Evolutionary conservation across 2,888 invertebrate genomes (phyloP), one percentile per base, ranked within the genome.

Genomic region (Trachelus troglodyta): DNA sequence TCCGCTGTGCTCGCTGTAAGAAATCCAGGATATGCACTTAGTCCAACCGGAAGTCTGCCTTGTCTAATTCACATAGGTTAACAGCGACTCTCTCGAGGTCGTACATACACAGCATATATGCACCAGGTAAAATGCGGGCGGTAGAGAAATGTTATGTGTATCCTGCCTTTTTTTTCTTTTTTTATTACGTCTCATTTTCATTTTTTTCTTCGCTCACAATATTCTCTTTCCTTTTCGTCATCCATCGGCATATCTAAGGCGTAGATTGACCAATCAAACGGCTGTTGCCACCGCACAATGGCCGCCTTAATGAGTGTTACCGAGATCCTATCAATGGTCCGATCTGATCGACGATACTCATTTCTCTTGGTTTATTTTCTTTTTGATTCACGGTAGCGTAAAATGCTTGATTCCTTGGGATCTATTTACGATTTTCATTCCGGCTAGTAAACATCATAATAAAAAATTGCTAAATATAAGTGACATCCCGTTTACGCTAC

Each of bases 201-300:
- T 78, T 71, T 69, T 75, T 30, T 34, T 75, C 12, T 74, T 37
- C 31, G 1, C 6, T 6, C 69, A 31, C 34, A 4, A 31, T 73
- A 33, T 23, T 71, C 34, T 56, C 30, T 69, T 77, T 71, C 71
- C 71, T 71, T 71, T 71, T 71, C 33, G 71, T 71, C 71, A 30
- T 56, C 40, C 31, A 56, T 30, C 30, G 33, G 15, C 68, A 33
- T 33, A 56, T n/a, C 68, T 12, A n/a, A 40, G 83, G 81, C 84
- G 85, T 81, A 86, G 89, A 89, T 90, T 90, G 86, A 89, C 89
- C 89, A 90, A 90, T 90, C 89, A 89, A 89, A 88, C 85, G 85
- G 82, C 85, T 84, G 84, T 85, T 85, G 86, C 87, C 87, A 86
- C 85, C 86, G 84, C 85, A 89, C 90, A 89, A 90, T 89, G 81